phyloP scores from a whole-genome alignment of 2,797 vertebrate species.

The Pangasius larnaudii region DNA sequence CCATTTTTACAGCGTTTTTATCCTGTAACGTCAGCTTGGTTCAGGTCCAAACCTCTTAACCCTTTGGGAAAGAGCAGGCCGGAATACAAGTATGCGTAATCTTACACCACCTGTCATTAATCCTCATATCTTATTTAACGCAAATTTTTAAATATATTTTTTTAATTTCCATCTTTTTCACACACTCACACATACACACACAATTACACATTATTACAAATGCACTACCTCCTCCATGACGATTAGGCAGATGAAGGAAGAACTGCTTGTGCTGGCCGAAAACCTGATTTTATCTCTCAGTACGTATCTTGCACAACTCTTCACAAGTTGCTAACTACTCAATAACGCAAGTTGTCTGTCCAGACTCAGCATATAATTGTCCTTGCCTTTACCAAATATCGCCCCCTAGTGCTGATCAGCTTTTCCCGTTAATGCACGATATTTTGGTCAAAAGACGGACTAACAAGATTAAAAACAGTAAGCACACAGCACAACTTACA shows the following conservation, averaged over 20 bases:
- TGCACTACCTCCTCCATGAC: constrained; percentile 43
- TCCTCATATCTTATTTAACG: background rate
- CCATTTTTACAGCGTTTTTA: background rate
- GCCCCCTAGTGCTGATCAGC: constrained; percentile 75
- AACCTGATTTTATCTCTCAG: constrained; percentile 52
- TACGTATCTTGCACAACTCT: constrained; percentile 73
- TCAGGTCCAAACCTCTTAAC: background rate
- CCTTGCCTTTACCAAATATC: constrained; percentile 70
- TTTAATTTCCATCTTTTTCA: background rate
- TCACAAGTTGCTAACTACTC: constrained; percentile 75
- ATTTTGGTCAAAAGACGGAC: background rate
- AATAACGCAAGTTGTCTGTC: constrained; percentile 72
- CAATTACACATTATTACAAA: background rate
- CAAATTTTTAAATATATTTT: background rate
- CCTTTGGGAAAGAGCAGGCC: background rate
- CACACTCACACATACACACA: background rate
- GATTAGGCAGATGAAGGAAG: constrained; percentile 57
- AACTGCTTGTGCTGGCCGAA: constrained; percentile 67
- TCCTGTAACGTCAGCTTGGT: background rate
- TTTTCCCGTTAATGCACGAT: constrained; percentile 51
- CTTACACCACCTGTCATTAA: background rate
- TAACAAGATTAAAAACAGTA: constrained; percentile 32
- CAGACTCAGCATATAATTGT: constrained; percentile 76
- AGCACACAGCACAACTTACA: constrained; percentile 4
- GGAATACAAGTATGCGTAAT: background rate